A percentile compares a stretch with the other conserved stretches of the same genome.
These are phyloP conservation scores for Sinhomidia bicolor DNA, from an alignment of 2,888 invertebrate genomes.

Conservation along the genomic window DNA sequence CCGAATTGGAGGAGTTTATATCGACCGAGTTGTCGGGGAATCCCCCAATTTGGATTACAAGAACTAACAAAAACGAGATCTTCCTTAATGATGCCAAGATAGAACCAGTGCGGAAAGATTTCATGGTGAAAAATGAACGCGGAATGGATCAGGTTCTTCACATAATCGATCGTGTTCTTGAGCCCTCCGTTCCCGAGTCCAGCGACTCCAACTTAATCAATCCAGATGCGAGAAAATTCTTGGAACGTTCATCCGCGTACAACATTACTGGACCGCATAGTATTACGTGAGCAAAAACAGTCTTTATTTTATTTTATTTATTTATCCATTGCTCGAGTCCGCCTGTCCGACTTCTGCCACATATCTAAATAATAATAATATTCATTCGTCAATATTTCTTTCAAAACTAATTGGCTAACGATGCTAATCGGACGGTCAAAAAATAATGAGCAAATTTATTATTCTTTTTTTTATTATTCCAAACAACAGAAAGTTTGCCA, in stretches of 20 bases:
- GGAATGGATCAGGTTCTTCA: constrained; percentile 86
- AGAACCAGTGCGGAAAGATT: constrained; percentile 83
- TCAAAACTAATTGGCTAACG: neutral
- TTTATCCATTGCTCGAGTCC: too few relatives aligned
- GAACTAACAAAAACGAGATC: constrained; percentile 86
- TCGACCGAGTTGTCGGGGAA: constrained; percentile 91
- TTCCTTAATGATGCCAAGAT: constrained; percentile 94
- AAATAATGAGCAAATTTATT: neutral
- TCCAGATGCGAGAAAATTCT: constrained; percentile 89
- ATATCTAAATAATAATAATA: neutral
- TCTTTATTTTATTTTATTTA: neutral
- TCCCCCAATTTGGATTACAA: constrained; percentile 92
- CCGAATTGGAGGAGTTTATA: constrained; percentile 85
- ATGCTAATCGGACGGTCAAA: neutral
- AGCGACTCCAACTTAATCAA: constrained; percentile 86
- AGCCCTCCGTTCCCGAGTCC: constrained; percentile 85
- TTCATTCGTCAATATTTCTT: neutral
- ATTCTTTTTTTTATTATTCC: neutral
- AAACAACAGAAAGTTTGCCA: constrained; percentile 81
- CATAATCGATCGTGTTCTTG: constrained; percentile 88
- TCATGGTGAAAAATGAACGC: constrained; percentile 85
- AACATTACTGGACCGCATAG: constrained; percentile 75
- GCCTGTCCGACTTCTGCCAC: too few relatives aligned
- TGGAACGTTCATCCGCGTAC: constrained; percentile 76
- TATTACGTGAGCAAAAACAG: constrained; percentile 71